Percentiles rank a stretch among this genome's conserved stretches.
These are phyloP conservation scores for Amitus sp. DNA, from an alignment of 2,888 invertebrate genomes.

Conservation along the genomic window DNA sequence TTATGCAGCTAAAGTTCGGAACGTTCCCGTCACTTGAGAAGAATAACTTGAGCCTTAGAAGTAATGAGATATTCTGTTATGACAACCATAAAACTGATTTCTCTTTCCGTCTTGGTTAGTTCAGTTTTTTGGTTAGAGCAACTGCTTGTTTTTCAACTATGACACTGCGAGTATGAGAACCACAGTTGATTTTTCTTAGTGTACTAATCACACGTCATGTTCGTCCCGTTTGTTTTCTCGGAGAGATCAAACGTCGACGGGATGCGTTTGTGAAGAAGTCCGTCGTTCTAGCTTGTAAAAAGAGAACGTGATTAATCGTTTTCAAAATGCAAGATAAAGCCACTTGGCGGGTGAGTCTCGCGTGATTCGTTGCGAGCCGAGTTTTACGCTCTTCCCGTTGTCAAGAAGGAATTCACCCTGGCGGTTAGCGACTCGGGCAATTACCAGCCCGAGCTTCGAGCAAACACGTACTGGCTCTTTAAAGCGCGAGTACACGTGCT, in stretches of 20 bases:
- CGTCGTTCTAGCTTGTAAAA: constrained; percentile 1
- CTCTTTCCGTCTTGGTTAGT: too few relatives aligned
- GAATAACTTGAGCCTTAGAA: too few relatives aligned
- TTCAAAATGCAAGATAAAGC: constrained; percentile 6
- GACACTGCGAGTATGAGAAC: too few relatives aligned
- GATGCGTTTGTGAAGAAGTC: neutral
- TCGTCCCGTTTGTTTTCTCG: too few relatives aligned
- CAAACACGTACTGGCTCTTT: constrained; percentile 10
- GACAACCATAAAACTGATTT: too few relatives aligned
- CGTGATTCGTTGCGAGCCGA: neutral
- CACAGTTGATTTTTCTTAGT: too few relatives aligned
- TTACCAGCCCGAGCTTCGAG: constrained; percentile 12
- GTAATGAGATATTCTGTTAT: too few relatives aligned
- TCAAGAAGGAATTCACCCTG: constrained; percentile 9
- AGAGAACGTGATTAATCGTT: neutral
- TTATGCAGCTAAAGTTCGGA: too few relatives aligned
- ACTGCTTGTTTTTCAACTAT: too few relatives aligned
- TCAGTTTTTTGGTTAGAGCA: too few relatives aligned
- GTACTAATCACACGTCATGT: too few relatives aligned
- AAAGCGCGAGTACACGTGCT: constrained; percentile 1
- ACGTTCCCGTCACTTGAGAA: too few relatives aligned
- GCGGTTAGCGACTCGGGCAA: constrained; percentile 6
- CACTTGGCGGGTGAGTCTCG: neutral
- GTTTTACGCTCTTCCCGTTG: constrained; percentile 7
- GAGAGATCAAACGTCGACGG: neutral